Percentiles rank a stretch among this genome's conserved stretches.
Evolutionary conservation across 2,888 invertebrate genomes (phyloP).

Genomic region (Drosophila mimica): DNA sequence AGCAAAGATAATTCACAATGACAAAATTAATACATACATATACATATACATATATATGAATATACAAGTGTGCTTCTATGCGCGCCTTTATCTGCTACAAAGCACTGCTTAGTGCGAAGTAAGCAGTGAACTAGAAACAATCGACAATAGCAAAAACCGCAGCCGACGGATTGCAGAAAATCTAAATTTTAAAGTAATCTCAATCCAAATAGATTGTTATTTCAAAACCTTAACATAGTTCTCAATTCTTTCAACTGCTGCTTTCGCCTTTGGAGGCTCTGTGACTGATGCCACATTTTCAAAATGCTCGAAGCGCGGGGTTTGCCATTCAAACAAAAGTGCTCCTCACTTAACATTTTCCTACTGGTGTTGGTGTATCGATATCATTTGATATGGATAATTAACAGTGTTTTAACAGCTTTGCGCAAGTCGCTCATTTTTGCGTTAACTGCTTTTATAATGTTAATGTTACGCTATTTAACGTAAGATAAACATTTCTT

Average conservation of each 20-base stretch:
- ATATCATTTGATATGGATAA: background rate
- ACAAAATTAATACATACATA: background rate
- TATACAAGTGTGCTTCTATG: background rate
- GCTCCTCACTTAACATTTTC: slow-evolving; percentile 5
- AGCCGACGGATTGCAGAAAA: background rate
- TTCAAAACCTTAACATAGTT: background rate
- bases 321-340: background rate
- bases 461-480: slow-evolving; percentile 27
- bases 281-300: background rate
- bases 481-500: slow-evolving; percentile 36
- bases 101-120: background rate
- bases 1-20: background rate
- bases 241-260: background rate
- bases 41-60: background rate
- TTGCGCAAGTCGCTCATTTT: background rate
- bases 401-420: slow-evolving; percentile 11
- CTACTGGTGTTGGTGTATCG: background rate
- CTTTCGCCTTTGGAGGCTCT: background rate
- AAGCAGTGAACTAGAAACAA: background rate
- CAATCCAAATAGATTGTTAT: background rate
- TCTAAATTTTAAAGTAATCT: background rate
- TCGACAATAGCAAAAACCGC: background rate
- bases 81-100: background rate
- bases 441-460: slow-evolving; percentile 5
- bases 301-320: background rate